Evolutionary conservation across 2,888 invertebrate genomes (phyloP).

Genomic region (Xanthostigma xanthostigma): DNA sequence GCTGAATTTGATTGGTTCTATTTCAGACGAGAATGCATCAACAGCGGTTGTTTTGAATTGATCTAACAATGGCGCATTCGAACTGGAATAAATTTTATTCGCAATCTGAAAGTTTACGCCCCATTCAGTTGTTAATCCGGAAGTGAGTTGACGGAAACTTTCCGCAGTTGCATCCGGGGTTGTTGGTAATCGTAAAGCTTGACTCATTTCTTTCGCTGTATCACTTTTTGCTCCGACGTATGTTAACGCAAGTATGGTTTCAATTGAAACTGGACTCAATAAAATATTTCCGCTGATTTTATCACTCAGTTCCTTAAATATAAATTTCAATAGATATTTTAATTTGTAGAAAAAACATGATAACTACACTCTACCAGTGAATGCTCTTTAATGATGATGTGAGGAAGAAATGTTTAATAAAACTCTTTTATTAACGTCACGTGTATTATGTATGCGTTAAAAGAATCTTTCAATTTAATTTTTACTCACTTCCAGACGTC

Average conservation of each 20-base stretch:
- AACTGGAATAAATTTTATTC: conserved; percentile 6
- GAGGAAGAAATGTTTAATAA: too few relatives aligned
- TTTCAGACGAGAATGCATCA: background rate
- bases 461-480: too few relatives aligned
- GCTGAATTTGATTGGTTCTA: conserved; percentile 17
- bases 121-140: background rate
- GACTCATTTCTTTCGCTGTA: conserved; percentile 18
- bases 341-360: too few relatives aligned
- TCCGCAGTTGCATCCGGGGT: conserved; percentile 7
- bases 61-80: background rate
- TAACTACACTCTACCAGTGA: too few relatives aligned
- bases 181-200: conserved; percentile 12
- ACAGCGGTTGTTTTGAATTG: background rate
- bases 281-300: conserved; percentile 18
- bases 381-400: too few relatives aligned
- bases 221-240: conserved; percentile 20
- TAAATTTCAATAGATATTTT: background rate
- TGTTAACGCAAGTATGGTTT: conserved; percentile 21
- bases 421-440: too few relatives aligned
- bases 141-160: conserved; percentile 10
- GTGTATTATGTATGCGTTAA: too few relatives aligned
- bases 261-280: conserved; percentile 22
- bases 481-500: too few relatives aligned
- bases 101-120: conserved; percentile 6
- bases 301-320: conserved; percentile 14